Conservation (phyloP, 1,140 invertebrate species). For the Drosophila murphyi region DNA sequence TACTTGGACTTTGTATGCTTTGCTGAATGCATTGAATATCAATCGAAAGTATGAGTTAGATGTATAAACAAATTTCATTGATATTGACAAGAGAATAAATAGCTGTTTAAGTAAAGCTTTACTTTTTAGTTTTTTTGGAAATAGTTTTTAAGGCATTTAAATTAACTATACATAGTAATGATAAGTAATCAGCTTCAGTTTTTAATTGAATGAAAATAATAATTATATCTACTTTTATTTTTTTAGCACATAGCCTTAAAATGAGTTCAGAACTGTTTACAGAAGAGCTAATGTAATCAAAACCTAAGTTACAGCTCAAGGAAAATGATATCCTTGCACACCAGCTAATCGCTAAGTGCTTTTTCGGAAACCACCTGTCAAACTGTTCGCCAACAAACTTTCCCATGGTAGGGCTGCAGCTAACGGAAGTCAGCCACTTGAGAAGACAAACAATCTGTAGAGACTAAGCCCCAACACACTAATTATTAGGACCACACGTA, state of each 20-base stretch:
- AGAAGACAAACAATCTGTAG: conserved; percentile 44
- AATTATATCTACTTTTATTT: no score
- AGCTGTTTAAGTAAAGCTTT: no score
- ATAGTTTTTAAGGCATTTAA: no score
- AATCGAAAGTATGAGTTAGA: conserved; percentile 23
- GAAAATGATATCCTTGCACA: conserved; percentile 3
- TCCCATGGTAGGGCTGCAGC: conserved; percentile 8
- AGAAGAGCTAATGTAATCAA: not conserved
- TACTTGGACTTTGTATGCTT: conserved; percentile 36
- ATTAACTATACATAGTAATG: no score
- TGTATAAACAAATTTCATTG: not conserved
- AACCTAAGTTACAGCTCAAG: not conserved
- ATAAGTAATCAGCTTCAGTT: no score
- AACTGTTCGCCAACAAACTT: conserved; percentile 38
- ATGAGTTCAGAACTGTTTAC: no score
- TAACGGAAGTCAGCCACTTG: conserved; percentile 53
- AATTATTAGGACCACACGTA: conserved; percentile 63
- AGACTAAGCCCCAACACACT: conserved; percentile 39
- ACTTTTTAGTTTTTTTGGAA: no score
- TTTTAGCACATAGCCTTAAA: no score
- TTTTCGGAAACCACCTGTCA: conserved; percentile 30
- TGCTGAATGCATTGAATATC: conserved; percentile 41
- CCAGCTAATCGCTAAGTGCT: conserved; percentile 3
- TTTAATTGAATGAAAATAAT: no score
- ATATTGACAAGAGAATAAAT: not conserved